A percentile compares a stretch with the other conserved stretches of the same genome.
These are phyloP conservation scores for Unio pictorum DNA, from an alignment of 2,888 invertebrate species.

Conservation along the genomic window DNA sequence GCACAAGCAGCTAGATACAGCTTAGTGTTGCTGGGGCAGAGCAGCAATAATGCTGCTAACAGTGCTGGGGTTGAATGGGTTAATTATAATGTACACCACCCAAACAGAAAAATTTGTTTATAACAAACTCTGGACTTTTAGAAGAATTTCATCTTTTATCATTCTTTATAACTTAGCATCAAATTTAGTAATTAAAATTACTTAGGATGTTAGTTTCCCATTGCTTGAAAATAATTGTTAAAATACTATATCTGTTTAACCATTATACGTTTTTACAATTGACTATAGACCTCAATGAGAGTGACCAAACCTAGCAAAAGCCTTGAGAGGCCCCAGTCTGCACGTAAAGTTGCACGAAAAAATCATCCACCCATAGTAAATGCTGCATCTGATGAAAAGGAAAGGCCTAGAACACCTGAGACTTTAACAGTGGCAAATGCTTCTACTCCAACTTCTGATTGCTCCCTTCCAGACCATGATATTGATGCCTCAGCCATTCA, in stretches of 20 bases:
- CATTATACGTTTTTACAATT: neutral
- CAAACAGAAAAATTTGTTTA: too few relatives aligned
- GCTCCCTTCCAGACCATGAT: conserved; percentile 42
- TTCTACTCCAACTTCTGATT: conserved; percentile 57
- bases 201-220: neutral
- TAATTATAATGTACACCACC: too few relatives aligned
- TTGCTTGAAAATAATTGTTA: neutral
- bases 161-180: neutral
- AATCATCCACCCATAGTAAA: neutral
- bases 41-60: too few relatives aligned
- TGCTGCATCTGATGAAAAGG: neutral
- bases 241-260: neutral
- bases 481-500: conserved; percentile 61
- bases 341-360: neutral
- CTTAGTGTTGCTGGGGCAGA: too few relatives aligned
- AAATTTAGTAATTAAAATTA: conserved; percentile 25
- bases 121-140: too few relatives aligned
- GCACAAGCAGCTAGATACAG: too few relatives aligned
- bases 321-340: conserved; percentile 6
- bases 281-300: conserved; percentile 17
- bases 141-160: too few relatives aligned
- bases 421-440: conserved; percentile 49
- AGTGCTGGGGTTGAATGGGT: too few relatives aligned
- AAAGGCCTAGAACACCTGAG: conserved; percentile 30
- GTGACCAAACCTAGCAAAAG: conserved; percentile 22